These are phyloP conservation scores for Hemaris fuciformis DNA, from an alignment of 2,888 invertebrate species.

Conservation along the genomic window DNA sequence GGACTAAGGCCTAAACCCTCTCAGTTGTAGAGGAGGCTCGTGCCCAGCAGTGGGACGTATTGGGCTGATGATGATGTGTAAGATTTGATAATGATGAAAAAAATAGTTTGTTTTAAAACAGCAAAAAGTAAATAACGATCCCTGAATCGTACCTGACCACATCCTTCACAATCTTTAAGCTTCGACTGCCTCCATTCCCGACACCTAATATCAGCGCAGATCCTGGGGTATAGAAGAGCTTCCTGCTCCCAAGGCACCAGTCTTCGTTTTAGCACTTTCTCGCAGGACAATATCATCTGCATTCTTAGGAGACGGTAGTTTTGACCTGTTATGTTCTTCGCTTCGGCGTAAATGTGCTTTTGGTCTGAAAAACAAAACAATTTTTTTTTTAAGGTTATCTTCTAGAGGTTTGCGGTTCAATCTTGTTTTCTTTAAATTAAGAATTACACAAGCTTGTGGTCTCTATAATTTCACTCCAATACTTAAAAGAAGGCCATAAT, in stretches of 20 bases:
- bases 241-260: conserved; percentile 86
- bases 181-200: conserved; percentile 75
- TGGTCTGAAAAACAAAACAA: conserved; percentile 65
- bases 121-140: background rate
- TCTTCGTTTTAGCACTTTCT: conserved; percentile 79
- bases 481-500: too few species aligned
- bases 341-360: conserved; percentile 77
- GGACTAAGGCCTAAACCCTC: too few species aligned
- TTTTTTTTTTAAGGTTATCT: too few species aligned
- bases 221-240: conserved; percentile 84
- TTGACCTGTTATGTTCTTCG: conserved; percentile 75
- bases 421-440: too few species aligned
- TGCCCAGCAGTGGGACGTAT: too few species aligned
- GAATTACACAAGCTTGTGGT: too few species aligned
- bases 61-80: too few species aligned
- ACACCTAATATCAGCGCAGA: conserved; percentile 81
- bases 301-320: conserved; percentile 84
- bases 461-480: too few species aligned
- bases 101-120: too few species aligned
- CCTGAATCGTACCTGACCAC: conserved; percentile 73
- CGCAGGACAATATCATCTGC: conserved; percentile 82
- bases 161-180: conserved; percentile 78
- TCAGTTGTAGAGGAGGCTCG: too few species aligned
- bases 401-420: background rate
- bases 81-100: too few species aligned